Evolutionary conservation across 1,140 invertebrate genomes (phyloP), one percentile per base, ranked within the genome.

Genomic region (Probaryconus sp.): DNA sequence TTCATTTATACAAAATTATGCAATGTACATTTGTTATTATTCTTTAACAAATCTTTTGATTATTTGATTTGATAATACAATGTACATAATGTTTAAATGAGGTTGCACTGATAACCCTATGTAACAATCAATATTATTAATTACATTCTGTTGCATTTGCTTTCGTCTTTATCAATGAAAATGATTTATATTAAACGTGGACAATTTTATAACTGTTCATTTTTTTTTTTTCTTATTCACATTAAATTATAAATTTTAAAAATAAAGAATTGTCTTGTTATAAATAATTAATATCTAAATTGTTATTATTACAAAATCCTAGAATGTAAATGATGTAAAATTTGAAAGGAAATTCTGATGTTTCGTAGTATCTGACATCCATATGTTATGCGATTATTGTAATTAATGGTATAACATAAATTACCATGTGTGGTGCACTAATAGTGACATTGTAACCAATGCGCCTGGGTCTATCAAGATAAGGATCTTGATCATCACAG

Each of bases 351-450:
- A 42, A 53, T 21, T 33, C 7, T 28, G 4, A 20, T 11, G 3
- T 14, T 38, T 31, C 7, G 10, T 37, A 33, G 38, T 11, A 28
- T 43, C n/a, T 1, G 26, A 43, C n/a, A n/a, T n/a, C n/a, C n/a
- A n/a, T n/a, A n/a, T n/a, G n/a, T n/a, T n/a, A n/a, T n/a, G n/a
- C n/a, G n/a, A n/a, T n/a, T n/a, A n/a, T n/a, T n/a, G n/a, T n/a
- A 11, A 42, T 16, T 13, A 35, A 10, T 17, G 45, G 64, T 10
- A 38, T 42, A 26, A 21, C 10, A 47, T 20, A 9, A 56, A 55
- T 60, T 89, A 97, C 96, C 98, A 99, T 99, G 87, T 99, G 98
- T 21, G 98, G 97, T 38, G 97, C 98, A 90, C 95, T 97, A 43
- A 99, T 99, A 1, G 97, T 99, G 3, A 97, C 97, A 45, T 95